Percentiles rank a stretch among this genome's conserved stretches.
These are phyloP conservation scores for Neogobius melanostomus DNA, from an alignment of 2,113 vertebrate species.

Conservation along the genomic window DNA sequence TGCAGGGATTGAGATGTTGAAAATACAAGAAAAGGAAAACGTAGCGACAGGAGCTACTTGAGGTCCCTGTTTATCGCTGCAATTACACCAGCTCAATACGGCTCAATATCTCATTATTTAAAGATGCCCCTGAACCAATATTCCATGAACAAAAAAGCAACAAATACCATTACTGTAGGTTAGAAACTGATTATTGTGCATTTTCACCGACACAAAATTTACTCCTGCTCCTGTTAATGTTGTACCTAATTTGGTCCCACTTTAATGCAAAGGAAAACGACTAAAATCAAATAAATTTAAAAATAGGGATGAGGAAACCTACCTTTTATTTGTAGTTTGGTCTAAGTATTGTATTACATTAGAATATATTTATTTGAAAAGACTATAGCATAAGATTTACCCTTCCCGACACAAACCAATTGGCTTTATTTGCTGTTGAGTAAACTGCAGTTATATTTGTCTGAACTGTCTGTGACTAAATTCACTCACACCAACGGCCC, in stretches of 20 bases:
- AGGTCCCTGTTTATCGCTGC: conserved; percentile 39
- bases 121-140: conserved; percentile 37
- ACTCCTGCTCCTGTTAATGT: not conserved
- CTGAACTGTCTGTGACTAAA: not conserved
- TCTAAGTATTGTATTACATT: too few relatives aligned
- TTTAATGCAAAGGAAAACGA: too few relatives aligned
- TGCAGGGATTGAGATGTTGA: conserved; percentile 30
- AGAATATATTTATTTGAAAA: too few relatives aligned
- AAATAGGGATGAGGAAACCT: too few relatives aligned
- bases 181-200: not conserved
- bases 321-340: too few relatives aligned
- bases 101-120: conserved; percentile 64
- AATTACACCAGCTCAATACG: conserved; percentile 57
- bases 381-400: too few relatives aligned
- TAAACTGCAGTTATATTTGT: not conserved
- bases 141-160: conserved; percentile 18
- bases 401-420: not conserved
- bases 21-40: conserved; percentile 28
- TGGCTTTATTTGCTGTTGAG: not conserved
- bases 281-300: too few relatives aligned
- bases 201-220: not conserved
- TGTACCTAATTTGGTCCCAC: too few relatives aligned
- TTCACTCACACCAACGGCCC: conserved; percentile 17
- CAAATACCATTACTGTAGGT: conserved; percentile 11
- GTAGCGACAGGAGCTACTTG: conserved; percentile 28